Conservation (phyloP, 2,113 vertebrate species). For the Noctilio leporinus region DNA sequence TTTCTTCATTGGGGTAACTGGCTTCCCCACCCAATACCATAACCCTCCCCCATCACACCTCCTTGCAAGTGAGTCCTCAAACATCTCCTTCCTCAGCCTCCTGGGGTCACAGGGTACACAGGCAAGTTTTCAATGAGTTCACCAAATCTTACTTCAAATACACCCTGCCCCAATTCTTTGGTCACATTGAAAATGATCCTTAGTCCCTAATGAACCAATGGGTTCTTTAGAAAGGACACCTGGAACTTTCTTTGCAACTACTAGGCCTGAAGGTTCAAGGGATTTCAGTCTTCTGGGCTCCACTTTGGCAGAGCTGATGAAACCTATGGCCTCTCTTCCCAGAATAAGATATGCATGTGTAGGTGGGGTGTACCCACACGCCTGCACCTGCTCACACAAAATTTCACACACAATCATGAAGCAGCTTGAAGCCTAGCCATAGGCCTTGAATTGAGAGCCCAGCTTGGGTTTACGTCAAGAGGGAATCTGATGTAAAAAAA, state of each 20-base stretch:
- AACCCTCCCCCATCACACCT: neutral
- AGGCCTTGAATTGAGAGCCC: neutral
- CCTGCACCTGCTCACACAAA: neutral
- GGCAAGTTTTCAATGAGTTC: neutral
- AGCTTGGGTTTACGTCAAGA: neutral
- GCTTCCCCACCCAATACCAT: neutral
- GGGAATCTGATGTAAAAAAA: neutral
- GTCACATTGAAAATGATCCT: constrained; percentile 36
- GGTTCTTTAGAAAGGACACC: constrained; percentile 4
- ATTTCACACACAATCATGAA: neutral
- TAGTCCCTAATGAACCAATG: neutral
- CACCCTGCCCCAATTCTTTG: neutral
- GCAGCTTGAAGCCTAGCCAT: neutral
- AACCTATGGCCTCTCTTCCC: neutral
- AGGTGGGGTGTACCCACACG: rapidly evolving
- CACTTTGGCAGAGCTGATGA: neutral
- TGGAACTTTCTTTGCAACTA: neutral
- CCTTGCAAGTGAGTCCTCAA: neutral
- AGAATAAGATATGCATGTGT: neutral
- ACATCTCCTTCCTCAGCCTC: neutral
- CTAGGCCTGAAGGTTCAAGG: neutral
- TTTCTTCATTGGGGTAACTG: neutral
- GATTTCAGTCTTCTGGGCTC: neutral
- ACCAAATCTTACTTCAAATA: neutral
- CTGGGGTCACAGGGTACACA: neutral